Evolutionary conservation across 2,797 vertebrate genomes (phyloP).

Genomic region (Ceryle rudis): DNA sequence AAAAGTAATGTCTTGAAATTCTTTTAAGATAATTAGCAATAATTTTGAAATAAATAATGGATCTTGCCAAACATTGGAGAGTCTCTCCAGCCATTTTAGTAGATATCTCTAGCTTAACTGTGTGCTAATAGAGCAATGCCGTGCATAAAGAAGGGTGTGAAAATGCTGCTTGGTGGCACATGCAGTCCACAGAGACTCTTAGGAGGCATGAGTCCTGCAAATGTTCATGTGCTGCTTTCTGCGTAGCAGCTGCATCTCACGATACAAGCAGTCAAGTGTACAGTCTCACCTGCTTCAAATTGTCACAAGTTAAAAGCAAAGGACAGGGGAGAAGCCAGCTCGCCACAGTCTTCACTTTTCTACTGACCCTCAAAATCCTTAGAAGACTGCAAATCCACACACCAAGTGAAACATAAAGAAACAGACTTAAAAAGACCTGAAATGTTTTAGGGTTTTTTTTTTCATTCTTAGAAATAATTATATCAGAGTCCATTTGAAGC

Average conservation of each 20-base stretch:
- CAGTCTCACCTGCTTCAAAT: conserved; percentile 50
- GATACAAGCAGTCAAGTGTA: conserved; percentile 44
- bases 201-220: conserved; percentile 36
- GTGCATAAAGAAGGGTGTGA: not conserved
- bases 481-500: not conserved
- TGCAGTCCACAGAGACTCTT: not conserved
- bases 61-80: not conserved
- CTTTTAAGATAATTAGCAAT: not conserved
- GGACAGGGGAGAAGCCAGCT: conserved; percentile 10
- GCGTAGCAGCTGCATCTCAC: conserved; percentile 45
- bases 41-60: not conserved
- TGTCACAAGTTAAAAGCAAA: not conserved
- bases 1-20: not conserved
- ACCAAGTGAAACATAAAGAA: not conserved
- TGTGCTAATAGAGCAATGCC: not conserved
- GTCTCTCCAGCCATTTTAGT: not conserved
- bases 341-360: not conserved
- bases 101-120: not conserved
- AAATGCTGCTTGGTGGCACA: conserved; percentile 43
- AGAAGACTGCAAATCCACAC: not conserved
- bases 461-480: not conserved
- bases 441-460: rapidly evolving
- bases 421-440: not conserved
- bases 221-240: conserved; percentile 54
- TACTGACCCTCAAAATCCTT: not conserved